Evolutionary conservation across 2,113 vertebrate genomes (phyloP).

Genomic region (Petromus typicus): DNA sequence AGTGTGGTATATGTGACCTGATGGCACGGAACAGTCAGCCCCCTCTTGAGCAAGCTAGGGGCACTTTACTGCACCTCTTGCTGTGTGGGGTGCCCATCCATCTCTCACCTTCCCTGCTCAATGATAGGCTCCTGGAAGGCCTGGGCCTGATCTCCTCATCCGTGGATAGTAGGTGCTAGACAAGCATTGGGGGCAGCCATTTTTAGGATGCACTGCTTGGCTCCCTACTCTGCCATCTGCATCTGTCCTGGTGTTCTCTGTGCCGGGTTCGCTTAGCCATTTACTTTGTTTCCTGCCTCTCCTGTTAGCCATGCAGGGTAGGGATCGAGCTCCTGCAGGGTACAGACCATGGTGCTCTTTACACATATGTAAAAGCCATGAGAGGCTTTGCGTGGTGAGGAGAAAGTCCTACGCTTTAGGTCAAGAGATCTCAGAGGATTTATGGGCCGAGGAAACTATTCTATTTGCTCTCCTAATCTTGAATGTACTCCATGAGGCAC

Average conservation of each 20-base stretch:
- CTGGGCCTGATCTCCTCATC: neutral
- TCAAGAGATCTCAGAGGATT: neutral
- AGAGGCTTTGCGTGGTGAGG: neutral
- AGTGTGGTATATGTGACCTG: neutral
- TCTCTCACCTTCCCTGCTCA: neutral
- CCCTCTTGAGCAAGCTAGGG: neutral
- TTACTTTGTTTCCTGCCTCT: neutral
- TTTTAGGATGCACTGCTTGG: neutral
- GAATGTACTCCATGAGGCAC: neutral
- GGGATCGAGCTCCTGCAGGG: neutral
- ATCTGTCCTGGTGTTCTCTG: neutral
- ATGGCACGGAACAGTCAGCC: neutral
- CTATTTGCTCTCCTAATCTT: slow-evolving; percentile 51
- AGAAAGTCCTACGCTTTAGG: slow-evolving; percentile 35
- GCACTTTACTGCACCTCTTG: neutral
- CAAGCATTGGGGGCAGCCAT: neutral
- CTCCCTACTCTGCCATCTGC: neutral
- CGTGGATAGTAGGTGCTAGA: neutral
- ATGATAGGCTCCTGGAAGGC: neutral
- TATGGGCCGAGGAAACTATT: neutral
- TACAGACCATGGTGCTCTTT: neutral
- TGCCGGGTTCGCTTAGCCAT: neutral
- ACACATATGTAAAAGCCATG: neutral
- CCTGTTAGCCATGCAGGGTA: neutral
- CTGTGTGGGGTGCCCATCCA: neutral